Conservation (phyloP, 1,140 invertebrate species). For the Procambarus virginalis region DNA sequence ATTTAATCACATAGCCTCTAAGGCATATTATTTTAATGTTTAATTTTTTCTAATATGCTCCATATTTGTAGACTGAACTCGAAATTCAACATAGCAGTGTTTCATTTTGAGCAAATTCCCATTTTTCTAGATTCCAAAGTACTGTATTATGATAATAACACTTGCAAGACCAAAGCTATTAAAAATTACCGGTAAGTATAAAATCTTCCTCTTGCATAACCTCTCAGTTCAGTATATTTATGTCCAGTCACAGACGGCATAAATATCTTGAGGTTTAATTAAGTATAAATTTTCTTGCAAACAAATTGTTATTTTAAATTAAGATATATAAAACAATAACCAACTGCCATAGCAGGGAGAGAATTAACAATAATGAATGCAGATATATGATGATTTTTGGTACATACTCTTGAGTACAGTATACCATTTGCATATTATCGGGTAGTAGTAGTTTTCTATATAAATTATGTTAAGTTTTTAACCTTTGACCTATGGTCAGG, state of each 20-base stretch:
- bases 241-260: not conserved
- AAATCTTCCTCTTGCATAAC: not conserved
- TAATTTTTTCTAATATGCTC: not conserved
- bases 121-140: not conserved
- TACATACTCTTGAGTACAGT: too few relatives aligned
- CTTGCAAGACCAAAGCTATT: not conserved
- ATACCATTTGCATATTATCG: too few relatives aligned
- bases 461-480: too few relatives aligned
- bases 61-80: not conserved
- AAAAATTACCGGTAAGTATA: not conserved
- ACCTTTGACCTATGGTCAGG: too few relatives aligned
- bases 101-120: not conserved
- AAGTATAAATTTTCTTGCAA: not conserved
- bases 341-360: too few relatives aligned
- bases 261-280: not conserved
- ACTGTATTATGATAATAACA: not conserved
- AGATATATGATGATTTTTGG: too few relatives aligned
- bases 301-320: not conserved
- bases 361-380: too few relatives aligned
- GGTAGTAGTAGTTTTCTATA: too few relatives aligned
- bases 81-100: not conserved
- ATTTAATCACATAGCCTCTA: not conserved
- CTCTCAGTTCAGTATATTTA: not conserved
- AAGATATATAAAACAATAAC: too few relatives aligned
- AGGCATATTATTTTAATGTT: not conserved